These are phyloP conservation scores for Pocillopora verrucosa DNA, from an alignment of 64 coral and sea anemone species.

Conservation along the genomic window DNA sequence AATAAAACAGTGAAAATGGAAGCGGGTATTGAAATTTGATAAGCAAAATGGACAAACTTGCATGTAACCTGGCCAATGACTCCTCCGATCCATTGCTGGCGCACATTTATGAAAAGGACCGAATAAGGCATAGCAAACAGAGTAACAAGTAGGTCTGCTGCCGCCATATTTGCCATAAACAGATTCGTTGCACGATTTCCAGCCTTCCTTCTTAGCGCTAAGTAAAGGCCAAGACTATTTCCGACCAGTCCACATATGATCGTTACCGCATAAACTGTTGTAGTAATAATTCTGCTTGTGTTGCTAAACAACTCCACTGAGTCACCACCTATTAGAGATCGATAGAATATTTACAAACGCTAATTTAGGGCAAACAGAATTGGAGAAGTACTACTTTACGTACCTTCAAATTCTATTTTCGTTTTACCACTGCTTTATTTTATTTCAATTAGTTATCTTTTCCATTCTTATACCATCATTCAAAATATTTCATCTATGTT, in stretches of 20 bases:
- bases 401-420: too few species aligned
- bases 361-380: not conserved
- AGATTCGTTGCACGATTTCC: constrained; percentile 38
- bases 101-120: constrained; percentile 8
- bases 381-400: too few species aligned
- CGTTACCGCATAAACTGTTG: constrained; percentile 34
- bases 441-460: too few species aligned
- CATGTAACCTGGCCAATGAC: constrained; percentile 33
- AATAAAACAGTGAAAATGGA: constrained; percentile 47
- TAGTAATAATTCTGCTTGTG: constrained; percentile 29
- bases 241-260: constrained; percentile 49
- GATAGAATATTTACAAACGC: not conserved
- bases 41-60: constrained; percentile 42
- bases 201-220: constrained; percentile 29
- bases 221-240: constrained; percentile 47
- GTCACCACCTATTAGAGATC: not conserved
- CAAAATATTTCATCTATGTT: too few species aligned
- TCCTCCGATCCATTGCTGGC: constrained; percentile 47
- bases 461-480: too few species aligned
- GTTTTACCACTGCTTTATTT: too few species aligned
- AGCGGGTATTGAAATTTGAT: constrained; percentile 45
- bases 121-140: constrained; percentile 28
- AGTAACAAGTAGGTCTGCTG: constrained; percentile 55
- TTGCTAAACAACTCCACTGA: not conserved
- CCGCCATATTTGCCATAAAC: constrained; percentile 57